Percentiles rank a stretch among this genome's conserved stretches.
Evolutionary conservation across 2,797 vertebrate species (phyloP).

Genomic region (Microchirus variegatus): DNA sequence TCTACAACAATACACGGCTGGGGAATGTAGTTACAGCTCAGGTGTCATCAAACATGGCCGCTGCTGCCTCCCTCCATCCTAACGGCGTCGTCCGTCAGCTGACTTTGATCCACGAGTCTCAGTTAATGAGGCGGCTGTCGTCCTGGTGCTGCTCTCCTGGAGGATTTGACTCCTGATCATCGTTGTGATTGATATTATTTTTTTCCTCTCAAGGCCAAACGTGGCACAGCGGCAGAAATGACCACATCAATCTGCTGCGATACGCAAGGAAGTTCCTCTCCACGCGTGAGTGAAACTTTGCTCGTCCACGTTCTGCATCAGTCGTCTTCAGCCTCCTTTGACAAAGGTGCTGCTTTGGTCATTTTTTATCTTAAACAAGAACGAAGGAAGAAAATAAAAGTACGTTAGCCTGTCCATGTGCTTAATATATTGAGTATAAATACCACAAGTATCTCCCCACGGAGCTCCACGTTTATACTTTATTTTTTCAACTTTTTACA

Average conservation of each 20-base stretch:
- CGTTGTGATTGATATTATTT: slow-evolving; percentile 65
- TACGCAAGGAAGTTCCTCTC: slow-evolving; percentile 36
- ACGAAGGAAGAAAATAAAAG: too few relatives aligned
- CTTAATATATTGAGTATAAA: too few relatives aligned
- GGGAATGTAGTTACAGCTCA: slow-evolving; percentile 40
- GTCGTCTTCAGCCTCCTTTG: too few relatives aligned
- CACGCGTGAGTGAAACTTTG: neutral
- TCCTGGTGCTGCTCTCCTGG: slow-evolving; percentile 43
- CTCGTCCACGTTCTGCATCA: too few relatives aligned
- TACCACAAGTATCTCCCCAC: too few relatives aligned
- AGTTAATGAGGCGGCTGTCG: slow-evolving; percentile 63
- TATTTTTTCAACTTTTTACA: too few relatives aligned
- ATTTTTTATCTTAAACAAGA: too few relatives aligned
- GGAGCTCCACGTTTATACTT: too few relatives aligned
- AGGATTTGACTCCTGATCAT: slow-evolving; percentile 68
- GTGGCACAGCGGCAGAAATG: slow-evolving; percentile 48
- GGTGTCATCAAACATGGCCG: slow-evolving; percentile 41
- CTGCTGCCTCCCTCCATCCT: slow-evolving; percentile 11
- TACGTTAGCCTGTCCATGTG: too few relatives aligned
- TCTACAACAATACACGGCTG: slow-evolving; percentile 48
- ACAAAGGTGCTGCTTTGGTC: too few relatives aligned
- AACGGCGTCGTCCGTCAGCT: slow-evolving; percentile 46
- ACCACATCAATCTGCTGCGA: slow-evolving; percentile 60
- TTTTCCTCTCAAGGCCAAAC: slow-evolving; percentile 62
- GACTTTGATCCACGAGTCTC: slow-evolving; percentile 53